Evolutionary conservation across 1,140 invertebrate genomes (phyloP), one percentile per base, ranked within the genome.

Genomic region (Limonius californicus): DNA sequence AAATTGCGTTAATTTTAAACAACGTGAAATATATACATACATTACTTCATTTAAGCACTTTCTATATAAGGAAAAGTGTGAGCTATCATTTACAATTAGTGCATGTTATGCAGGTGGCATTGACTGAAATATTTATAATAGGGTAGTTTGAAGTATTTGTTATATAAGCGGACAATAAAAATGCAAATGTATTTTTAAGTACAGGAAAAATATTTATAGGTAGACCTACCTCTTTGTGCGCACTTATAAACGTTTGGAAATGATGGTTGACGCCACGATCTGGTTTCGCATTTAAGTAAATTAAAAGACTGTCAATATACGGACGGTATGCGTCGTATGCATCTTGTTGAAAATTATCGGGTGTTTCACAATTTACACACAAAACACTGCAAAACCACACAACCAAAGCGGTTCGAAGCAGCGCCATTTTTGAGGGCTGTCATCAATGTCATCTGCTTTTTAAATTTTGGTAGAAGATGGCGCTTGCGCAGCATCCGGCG

Each of bases 301-400:
- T 53, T 15, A 68, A 53, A 56, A 66, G 54, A 8, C 59, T 47
- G 0, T 16, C 18, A 21, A 66, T 60, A 27, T 63, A 54, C 9
- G 64, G 68, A 79, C 21, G 67, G 76, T 43, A 45, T 18, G 16
- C n/a, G 12, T 45, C 14, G 14, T 45, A 45, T 15, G 42, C n/a
- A 18, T n/a, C 42, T 6, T 45, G 4, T 45, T 45, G n/a, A 12
- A 18, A 45, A 12, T 18, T 45, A 45, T 45, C 9, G 3, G 9
- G 9, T 9, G 23, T 27, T 9, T 3, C 42, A 45, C 42, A 3
- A 15, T 45, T 45, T 45, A 18, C 14, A 45, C 16, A 45, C 42
- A 45, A n/a, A n/a, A 45, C n/a, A 45, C 16, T 4, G 14, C 42
- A 45, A 45, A 45, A n/a, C 16, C n/a, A 45, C n/a, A 45, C 16